Evolutionary conservation across 2,113 vertebrate species (phyloP).

Genomic region (Gnathonemus echidnorhynchus): DNA sequence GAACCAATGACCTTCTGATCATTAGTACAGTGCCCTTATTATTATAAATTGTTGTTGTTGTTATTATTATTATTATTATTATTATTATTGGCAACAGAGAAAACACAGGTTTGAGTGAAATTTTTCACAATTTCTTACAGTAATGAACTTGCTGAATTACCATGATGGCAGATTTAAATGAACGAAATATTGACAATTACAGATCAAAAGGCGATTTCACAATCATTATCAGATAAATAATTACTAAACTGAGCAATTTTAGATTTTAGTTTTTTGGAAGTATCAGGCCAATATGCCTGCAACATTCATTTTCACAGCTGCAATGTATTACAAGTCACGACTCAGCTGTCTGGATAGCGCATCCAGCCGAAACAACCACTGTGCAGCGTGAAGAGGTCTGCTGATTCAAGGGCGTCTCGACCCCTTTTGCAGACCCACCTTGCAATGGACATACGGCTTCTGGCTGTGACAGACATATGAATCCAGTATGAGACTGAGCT

Average conservation of each 20-base stretch:
- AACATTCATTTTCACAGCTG: not conserved
- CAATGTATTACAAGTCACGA: not conserved
- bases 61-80: not conserved
- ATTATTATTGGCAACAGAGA: not conserved
- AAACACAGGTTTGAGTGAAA: not conserved
- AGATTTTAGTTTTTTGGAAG: no score
- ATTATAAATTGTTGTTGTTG: not conserved
- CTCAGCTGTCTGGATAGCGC: not conserved
- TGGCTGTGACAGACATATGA: not conserved
- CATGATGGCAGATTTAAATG: not conserved
- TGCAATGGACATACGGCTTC: not conserved
- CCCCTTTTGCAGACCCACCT: not conserved
- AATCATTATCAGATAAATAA: no score
- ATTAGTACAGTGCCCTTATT: not conserved
- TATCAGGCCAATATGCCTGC: not conserved
- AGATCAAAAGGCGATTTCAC: no score
- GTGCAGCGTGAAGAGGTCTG: not conserved
- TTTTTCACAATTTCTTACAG: not conserved
- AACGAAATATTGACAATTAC: no score
- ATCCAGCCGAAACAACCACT: no score
- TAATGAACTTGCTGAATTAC: not conserved
- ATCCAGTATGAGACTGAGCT: not conserved
- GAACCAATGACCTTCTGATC: not conserved
- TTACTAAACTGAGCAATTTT: no score
- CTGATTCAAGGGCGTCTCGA: not conserved